Evolutionary conservation across 1,140 invertebrate genomes (phyloP).

Genomic region (Eciton burchellii): DNA sequence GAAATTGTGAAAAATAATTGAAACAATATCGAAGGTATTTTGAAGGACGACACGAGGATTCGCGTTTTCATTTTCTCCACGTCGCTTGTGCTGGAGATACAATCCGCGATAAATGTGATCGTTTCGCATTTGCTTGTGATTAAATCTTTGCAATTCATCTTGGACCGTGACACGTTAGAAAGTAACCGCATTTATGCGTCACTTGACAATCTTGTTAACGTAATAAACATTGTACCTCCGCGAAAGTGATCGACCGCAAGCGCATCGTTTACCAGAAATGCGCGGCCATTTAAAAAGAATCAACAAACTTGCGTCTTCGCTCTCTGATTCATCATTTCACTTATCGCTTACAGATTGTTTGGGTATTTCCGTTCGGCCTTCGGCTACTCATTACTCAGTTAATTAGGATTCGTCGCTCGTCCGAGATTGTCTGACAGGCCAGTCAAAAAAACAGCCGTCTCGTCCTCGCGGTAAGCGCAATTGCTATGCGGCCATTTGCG

Average conservation of each 20-base stretch:
- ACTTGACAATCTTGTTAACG: background rate
- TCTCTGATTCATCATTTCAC: background rate
- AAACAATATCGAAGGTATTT: background rate
- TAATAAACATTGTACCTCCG: background rate
- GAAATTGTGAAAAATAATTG: background rate
- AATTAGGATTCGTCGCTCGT: too few species aligned
- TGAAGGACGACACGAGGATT: background rate
- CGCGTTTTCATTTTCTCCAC: too few species aligned
- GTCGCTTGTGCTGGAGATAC: too few species aligned
- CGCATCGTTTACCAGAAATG: background rate
- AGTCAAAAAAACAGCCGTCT: background rate
- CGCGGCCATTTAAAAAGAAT: background rate
- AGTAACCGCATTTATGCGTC: background rate
- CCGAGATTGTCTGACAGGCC: too few species aligned
- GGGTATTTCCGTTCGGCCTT: too few species aligned
- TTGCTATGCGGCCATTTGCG: constrained; percentile 5
- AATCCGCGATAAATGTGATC: too few species aligned
- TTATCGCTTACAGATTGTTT: too few species aligned
- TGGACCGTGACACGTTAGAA: background rate
- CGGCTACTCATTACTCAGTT: too few species aligned
- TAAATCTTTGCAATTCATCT: too few species aligned
- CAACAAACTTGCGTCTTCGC: background rate
- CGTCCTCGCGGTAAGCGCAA: background rate
- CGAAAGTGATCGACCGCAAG: background rate
- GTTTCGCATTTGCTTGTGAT: too few species aligned